These are phyloP conservation scores for Cydia pomonella DNA, from an alignment of 1,140 invertebrate species.

Conservation along the genomic window DNA sequence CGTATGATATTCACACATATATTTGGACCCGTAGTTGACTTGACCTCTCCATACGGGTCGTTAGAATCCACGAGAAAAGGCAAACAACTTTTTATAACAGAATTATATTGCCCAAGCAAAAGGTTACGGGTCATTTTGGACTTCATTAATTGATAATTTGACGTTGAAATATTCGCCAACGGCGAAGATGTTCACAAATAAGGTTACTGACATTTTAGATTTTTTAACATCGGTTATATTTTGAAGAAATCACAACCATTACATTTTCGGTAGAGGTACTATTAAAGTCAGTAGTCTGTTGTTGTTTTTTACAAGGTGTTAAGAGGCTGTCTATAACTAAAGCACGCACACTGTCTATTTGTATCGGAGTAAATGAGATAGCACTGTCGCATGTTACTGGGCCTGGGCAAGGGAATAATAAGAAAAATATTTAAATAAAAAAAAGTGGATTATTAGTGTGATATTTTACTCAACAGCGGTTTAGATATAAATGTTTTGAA, in stretches of 20 bases:
- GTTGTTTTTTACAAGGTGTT: too few relatives aligned
- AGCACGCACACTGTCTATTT: too few relatives aligned
- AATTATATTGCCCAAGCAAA: slow-evolving; percentile 26
- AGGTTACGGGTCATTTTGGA: slow-evolving; percentile 7
- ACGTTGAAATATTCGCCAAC: slow-evolving; percentile 16
- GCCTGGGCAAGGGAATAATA: too few relatives aligned
- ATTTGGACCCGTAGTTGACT: background rate
- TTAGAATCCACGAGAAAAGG: slow-evolving; percentile 23
- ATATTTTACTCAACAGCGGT: too few relatives aligned
- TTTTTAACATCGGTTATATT: background rate
- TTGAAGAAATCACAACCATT: background rate
- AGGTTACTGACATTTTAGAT: background rate
- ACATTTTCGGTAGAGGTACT: background rate
- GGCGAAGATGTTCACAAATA: background rate
- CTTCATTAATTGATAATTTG: slow-evolving; percentile 28
- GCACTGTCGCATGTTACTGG: too few relatives aligned
- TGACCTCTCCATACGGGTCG: slow-evolving; percentile 19
- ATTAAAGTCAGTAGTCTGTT: too few relatives aligned
- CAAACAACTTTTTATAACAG: slow-evolving; percentile 32
- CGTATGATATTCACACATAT: background rate
- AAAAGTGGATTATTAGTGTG: too few relatives aligned
- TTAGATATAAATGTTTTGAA: too few relatives aligned
- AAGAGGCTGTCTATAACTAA: too few relatives aligned
- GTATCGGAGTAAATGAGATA: too few relatives aligned
- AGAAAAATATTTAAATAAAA: too few relatives aligned